phyloP scores from a whole-genome alignment of 2,888 invertebrate species.

The Pachymerium ferrugineum region DNA sequence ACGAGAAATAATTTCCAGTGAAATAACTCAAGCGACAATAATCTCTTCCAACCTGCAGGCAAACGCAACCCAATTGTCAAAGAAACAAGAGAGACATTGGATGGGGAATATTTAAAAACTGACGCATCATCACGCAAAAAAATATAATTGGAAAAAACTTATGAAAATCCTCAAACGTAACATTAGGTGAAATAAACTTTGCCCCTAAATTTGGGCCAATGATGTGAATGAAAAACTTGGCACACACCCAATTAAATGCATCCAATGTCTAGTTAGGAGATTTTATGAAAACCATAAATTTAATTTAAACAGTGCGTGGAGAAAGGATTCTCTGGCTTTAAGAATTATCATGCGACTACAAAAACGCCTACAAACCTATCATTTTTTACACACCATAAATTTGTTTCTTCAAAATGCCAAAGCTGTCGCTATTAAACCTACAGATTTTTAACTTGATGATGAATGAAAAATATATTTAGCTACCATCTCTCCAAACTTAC shows the following conservation, averaged over 20 bases:
- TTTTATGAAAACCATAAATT: conserved; percentile 25
- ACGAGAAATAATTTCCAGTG: not conserved
- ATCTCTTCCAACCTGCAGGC: not conserved
- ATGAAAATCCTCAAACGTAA: too few relatives aligned
- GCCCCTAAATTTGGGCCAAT: conserved; percentile 11
- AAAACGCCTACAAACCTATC: not conserved
- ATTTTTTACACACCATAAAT: not conserved
- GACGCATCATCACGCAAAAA: not conserved
- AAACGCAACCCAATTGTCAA: not conserved
- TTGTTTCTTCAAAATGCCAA: not conserved
- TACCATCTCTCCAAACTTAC: not conserved
- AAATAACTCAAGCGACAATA: too few relatives aligned
- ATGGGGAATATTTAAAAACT: too few relatives aligned
- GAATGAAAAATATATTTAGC: conserved; percentile 11
- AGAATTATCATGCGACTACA: too few relatives aligned
- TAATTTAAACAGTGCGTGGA: not conserved
- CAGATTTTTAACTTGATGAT: not conserved
- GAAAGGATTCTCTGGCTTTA: not conserved
- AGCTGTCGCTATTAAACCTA: not conserved
- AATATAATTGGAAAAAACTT: too few relatives aligned
- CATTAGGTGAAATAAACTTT: not conserved
- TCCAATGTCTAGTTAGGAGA: not conserved
- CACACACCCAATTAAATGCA: not conserved
- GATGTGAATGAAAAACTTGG: not conserved
- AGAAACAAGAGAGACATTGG: too few relatives aligned